Evolutionary conservation across 1,140 invertebrate genomes (phyloP).

Genomic region (Glossosoma conforme): DNA sequence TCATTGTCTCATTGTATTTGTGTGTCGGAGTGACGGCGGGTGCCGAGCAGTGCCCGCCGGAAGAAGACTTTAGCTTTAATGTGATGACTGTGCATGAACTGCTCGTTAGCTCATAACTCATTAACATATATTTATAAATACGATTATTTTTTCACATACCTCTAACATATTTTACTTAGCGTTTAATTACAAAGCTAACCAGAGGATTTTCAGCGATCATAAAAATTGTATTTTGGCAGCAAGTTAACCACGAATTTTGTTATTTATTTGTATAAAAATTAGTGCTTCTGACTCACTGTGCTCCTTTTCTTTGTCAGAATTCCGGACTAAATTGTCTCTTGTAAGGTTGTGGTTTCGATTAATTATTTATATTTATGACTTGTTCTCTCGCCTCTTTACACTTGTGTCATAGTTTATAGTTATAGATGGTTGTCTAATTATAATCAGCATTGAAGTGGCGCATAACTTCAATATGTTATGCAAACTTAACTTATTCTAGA

Average conservation of each 20-base stretch:
- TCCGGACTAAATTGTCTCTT: too few relatives aligned
- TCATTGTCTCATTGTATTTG: background rate
- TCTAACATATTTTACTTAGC: slow-evolving; percentile 16
- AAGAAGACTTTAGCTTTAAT: slow-evolving; percentile 2
- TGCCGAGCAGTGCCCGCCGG: background rate
- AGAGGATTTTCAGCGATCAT: slow-evolving; percentile 5
- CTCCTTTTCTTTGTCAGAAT: too few relatives aligned
- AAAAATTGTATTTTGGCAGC: slow-evolving; percentile 16
- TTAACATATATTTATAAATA: slow-evolving; percentile 13
- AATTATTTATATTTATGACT: too few relatives aligned
- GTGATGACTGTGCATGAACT: slow-evolving; percentile 24
- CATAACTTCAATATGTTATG: too few relatives aligned
- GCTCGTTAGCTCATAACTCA: slow-evolving; percentile 16
- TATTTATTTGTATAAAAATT: too few relatives aligned
- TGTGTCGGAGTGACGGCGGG: background rate
- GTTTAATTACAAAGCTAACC: slow-evolving; percentile 9
- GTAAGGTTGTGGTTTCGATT: too few relatives aligned
- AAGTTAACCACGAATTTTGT: slow-evolving; percentile 21
- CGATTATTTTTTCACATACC: slow-evolving; percentile 21
- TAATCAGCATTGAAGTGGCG: too few relatives aligned
- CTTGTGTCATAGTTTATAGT: too few relatives aligned
- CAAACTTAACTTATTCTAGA: too few relatives aligned
- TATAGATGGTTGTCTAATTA: too few relatives aligned
- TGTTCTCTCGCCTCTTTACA: too few relatives aligned
- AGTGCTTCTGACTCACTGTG: too few relatives aligned